phyloP scores from a whole-genome alignment of 2,113 vertebrate genomes.

The Scopus umbretta region DNA sequence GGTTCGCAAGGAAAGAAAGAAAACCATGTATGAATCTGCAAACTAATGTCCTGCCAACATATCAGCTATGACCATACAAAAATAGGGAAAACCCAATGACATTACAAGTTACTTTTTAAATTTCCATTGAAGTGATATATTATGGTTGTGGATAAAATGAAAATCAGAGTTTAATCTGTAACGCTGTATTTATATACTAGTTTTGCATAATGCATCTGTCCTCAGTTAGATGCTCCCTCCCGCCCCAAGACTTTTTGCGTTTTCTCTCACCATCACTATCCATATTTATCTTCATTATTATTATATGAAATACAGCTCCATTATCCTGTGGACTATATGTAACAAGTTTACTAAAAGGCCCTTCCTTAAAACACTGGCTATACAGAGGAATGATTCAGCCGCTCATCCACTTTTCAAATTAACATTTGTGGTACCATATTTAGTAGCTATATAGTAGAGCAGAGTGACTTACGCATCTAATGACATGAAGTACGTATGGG shows the following conservation, averaged over 20 bases:
- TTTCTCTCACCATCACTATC: background rate
- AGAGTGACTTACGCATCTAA: background rate
- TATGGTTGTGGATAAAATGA: background rate
- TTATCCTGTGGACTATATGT: background rate
- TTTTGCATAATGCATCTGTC: background rate
- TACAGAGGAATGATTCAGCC: background rate
- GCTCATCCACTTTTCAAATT: background rate
- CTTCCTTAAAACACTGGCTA: background rate
- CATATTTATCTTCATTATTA: background rate
- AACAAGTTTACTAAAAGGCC: background rate
- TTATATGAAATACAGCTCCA: background rate
- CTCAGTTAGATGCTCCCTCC: background rate
- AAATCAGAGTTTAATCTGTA: background rate
- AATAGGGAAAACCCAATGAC: background rate
- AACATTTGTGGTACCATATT: background rate
- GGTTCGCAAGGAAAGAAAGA: background rate
- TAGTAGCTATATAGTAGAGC: background rate
- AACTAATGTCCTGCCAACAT: background rate
- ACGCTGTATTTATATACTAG: background rate
- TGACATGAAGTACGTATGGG: background rate
- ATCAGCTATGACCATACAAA: background rate
- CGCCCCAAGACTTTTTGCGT: background rate
- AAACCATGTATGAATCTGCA: background rate
- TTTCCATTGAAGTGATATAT: background rate
- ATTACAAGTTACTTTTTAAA: background rate